phyloP scores from a whole-genome alignment of 2,888 invertebrate genomes.

The Drosophila gaucha region DNA sequence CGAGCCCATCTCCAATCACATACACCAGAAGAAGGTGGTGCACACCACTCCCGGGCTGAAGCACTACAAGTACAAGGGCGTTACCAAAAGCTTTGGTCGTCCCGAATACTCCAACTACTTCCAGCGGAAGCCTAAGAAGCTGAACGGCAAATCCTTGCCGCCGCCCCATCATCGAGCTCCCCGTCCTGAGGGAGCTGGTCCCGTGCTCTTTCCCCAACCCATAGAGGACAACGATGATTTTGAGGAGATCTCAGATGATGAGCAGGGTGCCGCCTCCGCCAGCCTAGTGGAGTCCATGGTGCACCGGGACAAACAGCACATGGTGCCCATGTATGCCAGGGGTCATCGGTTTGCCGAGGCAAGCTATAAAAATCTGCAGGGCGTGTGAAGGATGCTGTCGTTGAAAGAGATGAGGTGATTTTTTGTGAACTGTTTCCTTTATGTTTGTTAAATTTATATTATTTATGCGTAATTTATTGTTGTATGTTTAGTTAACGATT shows the following conservation, averaged over 20 bases:
- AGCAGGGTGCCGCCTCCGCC: conserved; percentile 81
- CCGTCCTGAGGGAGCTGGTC: conserved; percentile 49
- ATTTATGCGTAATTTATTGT: conserved; percentile 69
- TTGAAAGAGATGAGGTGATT: conserved; percentile 13
- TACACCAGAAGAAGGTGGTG: conserved; percentile 81
- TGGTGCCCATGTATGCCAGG: conserved; percentile 82
- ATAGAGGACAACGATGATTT: conserved; percentile 63
- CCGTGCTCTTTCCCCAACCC: conserved; percentile 64
- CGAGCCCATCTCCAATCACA: conserved; percentile 74
- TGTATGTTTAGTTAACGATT: conserved; percentile 36
- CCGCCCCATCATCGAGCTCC: conserved; percentile 20
- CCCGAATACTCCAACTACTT: conserved; percentile 82
- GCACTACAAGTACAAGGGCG: conserved; percentile 82
- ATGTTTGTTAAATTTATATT: conserved; percentile 37
- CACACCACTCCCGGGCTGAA: conserved; percentile 85
- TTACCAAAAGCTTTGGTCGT: conserved; percentile 55
- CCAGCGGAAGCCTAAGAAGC: conserved; percentile 79
- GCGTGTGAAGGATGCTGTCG: conserved; percentile 36
- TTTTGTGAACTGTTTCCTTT: conserved; percentile 46
- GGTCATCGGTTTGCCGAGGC: conserved; percentile 51
- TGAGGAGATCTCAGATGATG: conserved; percentile 56
- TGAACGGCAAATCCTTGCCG: conserved; percentile 21
- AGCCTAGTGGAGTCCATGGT: conserved; percentile 83
- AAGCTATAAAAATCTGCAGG: conserved; percentile 47
- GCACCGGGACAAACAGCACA: conserved; percentile 80